phyloP scores from a whole-genome alignment of 1,140 invertebrate genomes.

The Mya arenaria region DNA sequence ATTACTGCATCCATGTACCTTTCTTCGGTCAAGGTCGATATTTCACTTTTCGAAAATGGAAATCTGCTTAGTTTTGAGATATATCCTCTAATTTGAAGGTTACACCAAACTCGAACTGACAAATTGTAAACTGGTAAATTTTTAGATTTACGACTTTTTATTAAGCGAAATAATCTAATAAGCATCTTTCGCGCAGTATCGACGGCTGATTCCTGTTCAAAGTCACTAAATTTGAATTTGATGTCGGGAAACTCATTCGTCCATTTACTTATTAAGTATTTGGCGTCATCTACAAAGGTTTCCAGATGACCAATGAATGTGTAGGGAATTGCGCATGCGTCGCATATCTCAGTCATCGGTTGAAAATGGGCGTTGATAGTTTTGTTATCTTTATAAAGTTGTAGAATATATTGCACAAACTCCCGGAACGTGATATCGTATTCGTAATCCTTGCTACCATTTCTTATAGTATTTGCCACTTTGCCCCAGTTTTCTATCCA shows the following conservation, averaged over 20 bases:
- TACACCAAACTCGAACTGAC: conserved; percentile 12
- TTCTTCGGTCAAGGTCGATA: background rate
- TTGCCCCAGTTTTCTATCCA: too few species aligned
- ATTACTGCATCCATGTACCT: background rate
- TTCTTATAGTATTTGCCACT: too few species aligned
- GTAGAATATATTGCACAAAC: conserved; percentile 24
- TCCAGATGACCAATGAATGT: conserved; percentile 78
- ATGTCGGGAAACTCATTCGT: conserved; percentile 20
- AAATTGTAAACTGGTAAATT: conserved; percentile 14
- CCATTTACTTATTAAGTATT: conserved; percentile 55
- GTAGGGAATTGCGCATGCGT: conserved; percentile 74
- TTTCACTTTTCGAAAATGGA: conserved; percentile 3
- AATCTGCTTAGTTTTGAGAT: conserved; percentile 30
- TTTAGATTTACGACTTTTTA: background rate
- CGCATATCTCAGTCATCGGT: conserved; percentile 73
- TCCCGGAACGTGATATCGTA: conserved; percentile 47
- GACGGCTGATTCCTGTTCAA: background rate
- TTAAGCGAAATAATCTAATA: background rate
- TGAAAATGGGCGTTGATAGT: conserved; percentile 73
- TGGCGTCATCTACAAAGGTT: conserved; percentile 71
- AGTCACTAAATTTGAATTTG: conserved; percentile 12
- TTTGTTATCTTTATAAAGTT: background rate
- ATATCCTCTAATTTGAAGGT: conserved; percentile 40
- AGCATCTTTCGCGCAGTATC: conserved; percentile 3
- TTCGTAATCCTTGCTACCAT: too few species aligned